Conservation (phyloP, 2,113 vertebrate genomes). For the Gallinago paraguaiae region DNA sequence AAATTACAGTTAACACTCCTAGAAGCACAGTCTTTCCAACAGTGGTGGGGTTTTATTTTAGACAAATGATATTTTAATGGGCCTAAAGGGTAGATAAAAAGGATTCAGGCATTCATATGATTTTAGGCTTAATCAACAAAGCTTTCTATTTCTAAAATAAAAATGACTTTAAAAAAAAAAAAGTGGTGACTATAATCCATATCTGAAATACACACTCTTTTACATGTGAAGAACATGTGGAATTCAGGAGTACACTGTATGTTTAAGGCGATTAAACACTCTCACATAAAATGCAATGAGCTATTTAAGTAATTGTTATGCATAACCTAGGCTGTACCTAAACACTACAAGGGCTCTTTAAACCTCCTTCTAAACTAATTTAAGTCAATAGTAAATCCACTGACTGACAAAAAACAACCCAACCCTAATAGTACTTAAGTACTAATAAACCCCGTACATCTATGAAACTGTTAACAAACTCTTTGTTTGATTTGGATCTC, state of each 20-base stretch:
- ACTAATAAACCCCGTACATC: not conserved
- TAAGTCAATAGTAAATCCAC: not conserved
- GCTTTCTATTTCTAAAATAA: not conserved
- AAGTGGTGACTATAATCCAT: not conserved
- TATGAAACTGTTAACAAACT: not conserved
- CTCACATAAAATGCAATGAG: not conserved
- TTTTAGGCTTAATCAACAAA: not conserved
- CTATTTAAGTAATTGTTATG: not conserved
- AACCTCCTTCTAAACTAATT: not conserved
- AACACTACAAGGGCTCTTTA: not conserved
- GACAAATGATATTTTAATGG: not conserved
- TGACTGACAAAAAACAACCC: not conserved
- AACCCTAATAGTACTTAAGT: not conserved
- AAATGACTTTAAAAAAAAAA: not conserved
- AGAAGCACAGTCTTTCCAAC: not conserved
- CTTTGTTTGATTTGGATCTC: not conserved
- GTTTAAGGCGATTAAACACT: not conserved
- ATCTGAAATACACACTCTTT: not conserved
- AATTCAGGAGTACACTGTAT: not conserved
- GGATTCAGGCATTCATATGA: not conserved
- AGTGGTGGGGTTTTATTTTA: not conserved
- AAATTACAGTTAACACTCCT: not conserved
- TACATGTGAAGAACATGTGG: not conserved
- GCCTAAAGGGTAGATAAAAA: not conserved
- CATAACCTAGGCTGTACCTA: not conserved